These are phyloP conservation scores for Meriones psammophilus DNA, from an alignment of 2,797 vertebrate genomes.

Conservation along the genomic window DNA sequence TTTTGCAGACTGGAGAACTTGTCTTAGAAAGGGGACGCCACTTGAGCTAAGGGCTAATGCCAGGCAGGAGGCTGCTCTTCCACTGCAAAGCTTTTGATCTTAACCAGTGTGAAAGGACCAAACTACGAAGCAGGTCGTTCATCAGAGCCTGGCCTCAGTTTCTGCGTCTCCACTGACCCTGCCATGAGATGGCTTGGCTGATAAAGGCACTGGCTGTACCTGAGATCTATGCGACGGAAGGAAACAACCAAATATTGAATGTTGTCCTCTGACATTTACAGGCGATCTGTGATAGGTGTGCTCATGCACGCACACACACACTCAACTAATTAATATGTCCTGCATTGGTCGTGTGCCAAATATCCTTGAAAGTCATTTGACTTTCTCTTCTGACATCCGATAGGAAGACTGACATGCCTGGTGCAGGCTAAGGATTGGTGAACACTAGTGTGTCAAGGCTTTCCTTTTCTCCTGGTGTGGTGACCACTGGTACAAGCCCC, in stretches of 20 bases:
- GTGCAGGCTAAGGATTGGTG: background rate
- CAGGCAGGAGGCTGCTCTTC: background rate
- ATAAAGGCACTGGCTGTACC: background rate
- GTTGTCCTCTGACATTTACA: background rate
- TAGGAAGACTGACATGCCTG: background rate
- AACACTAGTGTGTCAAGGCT: background rate
- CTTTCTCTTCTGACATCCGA: background rate
- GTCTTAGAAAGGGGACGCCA: background rate
- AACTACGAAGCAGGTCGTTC: background rate
- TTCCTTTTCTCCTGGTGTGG: background rate
- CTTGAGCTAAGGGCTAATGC: background rate
- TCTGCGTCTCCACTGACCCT: accelerated
- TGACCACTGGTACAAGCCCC: background rate
- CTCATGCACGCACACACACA: too few relatives aligned
- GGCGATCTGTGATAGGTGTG: background rate
- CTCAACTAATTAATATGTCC: background rate
- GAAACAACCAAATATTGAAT: too few relatives aligned
- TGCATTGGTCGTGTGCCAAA: background rate
- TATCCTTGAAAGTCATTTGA: background rate
- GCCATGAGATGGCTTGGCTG: background rate
- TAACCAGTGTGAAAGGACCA: background rate
- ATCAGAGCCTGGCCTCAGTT: background rate
- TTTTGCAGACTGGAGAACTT: background rate
- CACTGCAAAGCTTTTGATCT: background rate
- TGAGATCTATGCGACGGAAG: background rate